Evolutionary conservation across 2,113 vertebrate species (phyloP).

Genomic region (Anolis sagrei): DNA sequence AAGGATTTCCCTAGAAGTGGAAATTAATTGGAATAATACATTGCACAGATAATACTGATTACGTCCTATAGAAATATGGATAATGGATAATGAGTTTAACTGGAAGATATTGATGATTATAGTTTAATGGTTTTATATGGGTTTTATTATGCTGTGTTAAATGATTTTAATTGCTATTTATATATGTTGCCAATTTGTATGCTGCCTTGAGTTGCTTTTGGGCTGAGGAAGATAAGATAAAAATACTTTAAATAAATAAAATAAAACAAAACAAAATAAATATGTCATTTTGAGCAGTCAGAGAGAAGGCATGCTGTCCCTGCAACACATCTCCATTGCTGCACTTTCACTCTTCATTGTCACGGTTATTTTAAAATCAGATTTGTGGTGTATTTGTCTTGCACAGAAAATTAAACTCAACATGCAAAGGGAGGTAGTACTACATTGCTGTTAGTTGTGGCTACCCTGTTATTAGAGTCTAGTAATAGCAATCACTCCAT

Average conservation of each 20-base stretch:
- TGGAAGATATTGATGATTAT: no score
- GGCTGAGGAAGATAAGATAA: no score
- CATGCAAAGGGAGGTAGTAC: conserved; percentile 2
- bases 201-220: no score
- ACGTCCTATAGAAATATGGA: no score
- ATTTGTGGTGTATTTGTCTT: conserved; percentile 6
- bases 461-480: not conserved
- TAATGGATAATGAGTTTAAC: no score
- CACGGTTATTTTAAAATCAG: conserved; percentile 20
- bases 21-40: conserved; percentile 4
- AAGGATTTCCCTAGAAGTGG: not conserved
- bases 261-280: no score
- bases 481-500: not conserved
- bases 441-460: not conserved
- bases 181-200: no score
- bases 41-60: not conserved
- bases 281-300: not conserved
- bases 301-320: not conserved
- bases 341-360: not conserved
- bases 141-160: no score
- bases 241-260: no score
- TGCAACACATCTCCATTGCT: not conserved
- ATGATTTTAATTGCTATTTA: no score
- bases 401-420: conserved; percentile 9
- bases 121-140: no score